phyloP scores from a whole-genome alignment of 2,888 invertebrate species.

The Cataglyphis livida region DNA sequence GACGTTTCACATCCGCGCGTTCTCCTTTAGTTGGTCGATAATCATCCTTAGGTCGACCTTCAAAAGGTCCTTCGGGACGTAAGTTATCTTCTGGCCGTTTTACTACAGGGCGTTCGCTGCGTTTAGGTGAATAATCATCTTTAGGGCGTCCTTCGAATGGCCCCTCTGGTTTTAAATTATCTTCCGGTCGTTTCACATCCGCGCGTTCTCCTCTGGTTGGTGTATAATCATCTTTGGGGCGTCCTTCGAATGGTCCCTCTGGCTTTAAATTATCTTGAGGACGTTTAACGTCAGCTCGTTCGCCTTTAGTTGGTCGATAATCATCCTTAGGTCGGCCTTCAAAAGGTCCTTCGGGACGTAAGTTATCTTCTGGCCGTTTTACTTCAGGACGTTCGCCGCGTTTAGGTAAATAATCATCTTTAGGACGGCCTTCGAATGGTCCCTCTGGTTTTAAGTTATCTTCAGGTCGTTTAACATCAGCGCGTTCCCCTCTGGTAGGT shows the following conservation, averaged over 20 bases:
- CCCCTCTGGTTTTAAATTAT: conserved; percentile 82
- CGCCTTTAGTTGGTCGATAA: conserved; percentile 80
- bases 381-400: conserved; percentile 79
- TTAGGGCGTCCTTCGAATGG: too few relatives aligned
- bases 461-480: conserved; percentile 88
- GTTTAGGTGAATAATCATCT: too few relatives aligned
- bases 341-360: conserved; percentile 89
- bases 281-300: conserved; percentile 79
- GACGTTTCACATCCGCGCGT: too few relatives aligned
- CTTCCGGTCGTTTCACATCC: conserved; percentile 86
- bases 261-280: conserved; percentile 86
- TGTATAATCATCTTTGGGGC: conserved; percentile 64
- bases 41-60: too few relatives aligned
- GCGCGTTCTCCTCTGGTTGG: too few relatives aligned
- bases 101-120: too few relatives aligned
- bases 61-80: too few relatives aligned
- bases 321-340: conserved; percentile 76
- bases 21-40: too few relatives aligned
- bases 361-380: conserved; percentile 82
- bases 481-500: conserved; percentile 86
- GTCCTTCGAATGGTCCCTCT: conserved; percentile 87
- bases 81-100: too few relatives aligned
- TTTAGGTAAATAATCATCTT: conserved; percentile 77
- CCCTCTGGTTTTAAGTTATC: conserved; percentile 90
- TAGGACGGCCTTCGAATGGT: conserved; percentile 83